phyloP scores from a whole-genome alignment of 2,888 invertebrate species.

The Caenorhabditis auriculariae region DNA sequence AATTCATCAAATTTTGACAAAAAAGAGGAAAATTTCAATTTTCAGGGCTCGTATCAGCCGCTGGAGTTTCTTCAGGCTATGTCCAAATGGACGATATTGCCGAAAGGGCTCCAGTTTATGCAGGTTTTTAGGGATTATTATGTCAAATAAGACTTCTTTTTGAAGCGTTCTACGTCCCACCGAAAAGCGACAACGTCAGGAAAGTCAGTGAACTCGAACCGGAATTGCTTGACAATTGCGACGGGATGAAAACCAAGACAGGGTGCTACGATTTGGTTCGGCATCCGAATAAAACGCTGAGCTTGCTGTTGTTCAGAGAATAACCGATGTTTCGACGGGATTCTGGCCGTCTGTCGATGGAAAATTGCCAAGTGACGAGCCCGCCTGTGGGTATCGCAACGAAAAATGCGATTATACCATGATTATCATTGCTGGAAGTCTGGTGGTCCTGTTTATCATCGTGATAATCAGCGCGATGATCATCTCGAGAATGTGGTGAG shows the following conservation, averaged over 20 bases:
- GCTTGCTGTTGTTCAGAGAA: conserved; percentile 4
- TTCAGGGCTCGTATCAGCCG: conserved; percentile 49
- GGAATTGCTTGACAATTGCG: conserved; percentile 45
- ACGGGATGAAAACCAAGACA: conserved; percentile 49
- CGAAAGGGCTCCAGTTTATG: conserved; percentile 59
- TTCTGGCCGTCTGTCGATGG: conserved; percentile 60
- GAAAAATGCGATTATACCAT: conserved; percentile 50
- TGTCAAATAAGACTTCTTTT: neutral
- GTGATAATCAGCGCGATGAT: conserved; percentile 37
- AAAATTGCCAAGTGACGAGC: conserved; percentile 50
- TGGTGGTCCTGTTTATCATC: conserved; percentile 22
- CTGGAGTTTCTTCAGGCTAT: conserved; percentile 50
- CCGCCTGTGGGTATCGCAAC: conserved; percentile 56
- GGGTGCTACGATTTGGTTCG: conserved; percentile 54
- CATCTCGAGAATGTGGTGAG: conserved; percentile 46
- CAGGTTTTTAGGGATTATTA: conserved; percentile 18
- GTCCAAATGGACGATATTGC: conserved; percentile 61
- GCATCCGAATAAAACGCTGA: neutral
- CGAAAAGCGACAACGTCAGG: conserved; percentile 58
- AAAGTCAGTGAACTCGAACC: conserved; percentile 60
- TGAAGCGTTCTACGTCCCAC: conserved; percentile 55
- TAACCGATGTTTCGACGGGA: conserved; percentile 54
- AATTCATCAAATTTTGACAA: neutral
- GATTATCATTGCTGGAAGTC: conserved; percentile 30
- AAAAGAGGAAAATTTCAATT: neutral